These are phyloP conservation scores for Chaetodon trifasciatus DNA, from an alignment of 2,797 vertebrate species.

Conservation along the genomic window DNA sequence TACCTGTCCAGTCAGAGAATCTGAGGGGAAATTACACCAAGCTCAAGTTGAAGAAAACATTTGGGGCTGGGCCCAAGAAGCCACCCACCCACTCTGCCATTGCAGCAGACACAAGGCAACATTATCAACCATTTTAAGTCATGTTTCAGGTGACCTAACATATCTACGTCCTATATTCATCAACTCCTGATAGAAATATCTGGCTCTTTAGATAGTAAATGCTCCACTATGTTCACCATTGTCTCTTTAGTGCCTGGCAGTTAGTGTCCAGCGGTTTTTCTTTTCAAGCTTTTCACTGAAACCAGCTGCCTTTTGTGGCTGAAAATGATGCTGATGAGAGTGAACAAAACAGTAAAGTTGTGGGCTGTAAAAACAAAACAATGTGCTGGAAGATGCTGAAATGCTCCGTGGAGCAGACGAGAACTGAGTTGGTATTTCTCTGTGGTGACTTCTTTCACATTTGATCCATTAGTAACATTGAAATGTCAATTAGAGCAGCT, in stretches of 20 bases:
- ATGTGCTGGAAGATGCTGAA: background rate
- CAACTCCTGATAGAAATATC: background rate
- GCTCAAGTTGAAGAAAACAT: no score
- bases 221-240: background rate
- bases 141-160: background rate
- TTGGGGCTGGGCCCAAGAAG: no score
- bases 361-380: background rate
- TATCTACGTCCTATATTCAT: background rate
- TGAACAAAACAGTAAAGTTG: background rate
- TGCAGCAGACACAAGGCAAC: background rate
- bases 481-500: background rate
- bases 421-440: background rate
- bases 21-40: no score
- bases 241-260: background rate
- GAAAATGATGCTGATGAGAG: slow-evolving; percentile 6
- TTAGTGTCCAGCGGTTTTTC: background rate
- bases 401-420: background rate
- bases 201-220: background rate
- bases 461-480: background rate
- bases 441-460: background rate
- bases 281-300: background rate
- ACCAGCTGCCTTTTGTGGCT: background rate
- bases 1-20: no score
- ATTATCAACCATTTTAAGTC: background rate
- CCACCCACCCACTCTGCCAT: no score